Evolutionary conservation across 37 sponge, comb jelly and placozoan species (phyloP).

Genomic region (Corticium candelabrum): DNA sequence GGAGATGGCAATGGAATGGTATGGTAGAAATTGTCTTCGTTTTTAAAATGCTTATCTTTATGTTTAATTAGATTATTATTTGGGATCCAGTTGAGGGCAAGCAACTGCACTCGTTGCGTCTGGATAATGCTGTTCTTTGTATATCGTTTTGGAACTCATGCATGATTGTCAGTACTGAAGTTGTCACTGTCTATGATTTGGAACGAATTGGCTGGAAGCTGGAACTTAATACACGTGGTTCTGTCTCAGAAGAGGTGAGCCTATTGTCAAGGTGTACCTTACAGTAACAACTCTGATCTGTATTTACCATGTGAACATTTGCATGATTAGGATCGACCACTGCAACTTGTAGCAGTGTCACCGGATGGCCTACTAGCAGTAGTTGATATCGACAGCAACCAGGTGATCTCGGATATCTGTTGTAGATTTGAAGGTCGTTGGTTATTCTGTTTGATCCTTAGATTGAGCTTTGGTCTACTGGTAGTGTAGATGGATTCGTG

Average conservation of each 20-base stretch:
- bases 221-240: no score
- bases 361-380: not conserved
- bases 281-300: no score
- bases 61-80: not conserved
- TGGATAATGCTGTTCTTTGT: not conserved
- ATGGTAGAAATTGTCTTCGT: no score
- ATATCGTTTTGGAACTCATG: not conserved
- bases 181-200: not conserved
- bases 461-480: not conserved
- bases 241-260: no score
- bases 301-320: no score
- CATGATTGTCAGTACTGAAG: not conserved
- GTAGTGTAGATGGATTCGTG: not conserved
- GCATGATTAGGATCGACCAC: not conserved
- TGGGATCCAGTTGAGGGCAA: not conserved
- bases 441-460: not conserved
- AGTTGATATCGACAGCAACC: not conserved
- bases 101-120: not conserved
- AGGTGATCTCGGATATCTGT: no score
- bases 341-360: not conserved
- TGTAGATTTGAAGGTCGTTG: no score
- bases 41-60: no score
- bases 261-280: no score
- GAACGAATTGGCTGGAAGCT: not conserved
- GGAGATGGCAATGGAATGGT: no score